Base-by-base conservation (phyloP, 2,797 vertebrate genomes). In the Bradypodion ventrale region DNA sequence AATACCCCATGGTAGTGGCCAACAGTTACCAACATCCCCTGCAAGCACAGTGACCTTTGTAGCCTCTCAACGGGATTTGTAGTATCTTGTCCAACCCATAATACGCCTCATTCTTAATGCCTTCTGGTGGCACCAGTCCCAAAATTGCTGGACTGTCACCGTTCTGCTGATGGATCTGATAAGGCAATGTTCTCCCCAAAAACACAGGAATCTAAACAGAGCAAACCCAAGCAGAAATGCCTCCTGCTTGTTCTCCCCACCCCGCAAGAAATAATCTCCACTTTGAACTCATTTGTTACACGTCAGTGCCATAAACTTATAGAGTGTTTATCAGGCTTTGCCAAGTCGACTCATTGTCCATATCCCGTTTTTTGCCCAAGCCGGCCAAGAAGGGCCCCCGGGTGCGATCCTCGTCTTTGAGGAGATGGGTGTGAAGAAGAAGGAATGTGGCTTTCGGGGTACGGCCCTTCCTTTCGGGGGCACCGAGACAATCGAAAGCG, bases 341-440 rank as follows among this genome's bases (percentile, higher is more conserved):
- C 91, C 88, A 82, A 2, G 1, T 29, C 69, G 2, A 88, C 75
- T 1, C 63, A 0, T 80, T 75, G 90, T 88, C 0, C 78, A 78
- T 87, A 4, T 87, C 0, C 78, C 90, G 7, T 2, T 85, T 76
- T 90, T 63, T 72, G n/a, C 10, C 3, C 82, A n/a, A 35, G 2
- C 29, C 65, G 62, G 15, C 46, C 46, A 29, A 80, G 65, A 49
- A 75, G 68, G 37, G 75, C 69, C 42, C 87, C 90, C 59, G 85
- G 81, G 82, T 84, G 59, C 86, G 87, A 92, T 91, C 89, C 85
- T 84, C 49, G 80, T 74, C 88, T 86, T 49, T 0, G 96, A 97
- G 96, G 94, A 93, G 94, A 93, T 92, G 96, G 96, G 96, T 93
- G 97, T 97, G 96, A 97, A 97, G 95, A 97, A 97, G 95, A 94